Evolutionary conservation across 2,113 vertebrate genomes (phyloP), one percentile per base, ranked within the genome.

Genomic region (Onychorhynchus coronatus): DNA sequence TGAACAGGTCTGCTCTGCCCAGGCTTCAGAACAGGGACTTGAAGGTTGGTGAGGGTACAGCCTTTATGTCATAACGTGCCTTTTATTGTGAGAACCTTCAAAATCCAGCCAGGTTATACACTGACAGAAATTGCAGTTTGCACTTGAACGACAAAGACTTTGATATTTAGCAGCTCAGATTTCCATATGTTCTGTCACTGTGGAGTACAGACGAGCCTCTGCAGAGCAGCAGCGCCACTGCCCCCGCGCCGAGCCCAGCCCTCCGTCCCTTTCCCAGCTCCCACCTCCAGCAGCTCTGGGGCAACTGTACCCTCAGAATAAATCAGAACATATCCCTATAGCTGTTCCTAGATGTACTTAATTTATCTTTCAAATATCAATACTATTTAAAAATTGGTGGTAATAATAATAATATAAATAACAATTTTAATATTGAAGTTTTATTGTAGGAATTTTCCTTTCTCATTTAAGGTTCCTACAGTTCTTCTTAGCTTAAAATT

Each of bases 11-110:
- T 94, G 79, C 72, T 89, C 7, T 86, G 76, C 75, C 86, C 83
- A 44, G 72, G 70, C 79, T 93, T 95, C 91, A 96, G 92, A 96
- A 47, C 35, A 33, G 68, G 77, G 86, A 78, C 72, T 95, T 59
- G 68, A 81, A 89, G 91, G 84, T 81, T 96, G 93, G 47, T 55
- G 84, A 84, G 93, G 91, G 80, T 87, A 76, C 76, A 91, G 75
- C 72, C 85, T 94, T 93, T 92, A 70, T 93, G 91, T 95, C 94
- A 89, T 15, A 93, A 92, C 4, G 28, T 28, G 80, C 94, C 87
- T 95, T 93, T 92, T 95, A 44, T 78, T 75, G 95, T 94, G 95
- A 91, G 95, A 97, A 95, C 91, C 93, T 93, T 95, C 94, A 95
- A 93, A 95, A 95, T 87, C 65, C 16, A 84, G 70, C 94, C 89